These are phyloP conservation scores for Rhyzopertha dominica DNA, from an alignment of 1,140 invertebrate species.

Conservation along the genomic window DNA sequence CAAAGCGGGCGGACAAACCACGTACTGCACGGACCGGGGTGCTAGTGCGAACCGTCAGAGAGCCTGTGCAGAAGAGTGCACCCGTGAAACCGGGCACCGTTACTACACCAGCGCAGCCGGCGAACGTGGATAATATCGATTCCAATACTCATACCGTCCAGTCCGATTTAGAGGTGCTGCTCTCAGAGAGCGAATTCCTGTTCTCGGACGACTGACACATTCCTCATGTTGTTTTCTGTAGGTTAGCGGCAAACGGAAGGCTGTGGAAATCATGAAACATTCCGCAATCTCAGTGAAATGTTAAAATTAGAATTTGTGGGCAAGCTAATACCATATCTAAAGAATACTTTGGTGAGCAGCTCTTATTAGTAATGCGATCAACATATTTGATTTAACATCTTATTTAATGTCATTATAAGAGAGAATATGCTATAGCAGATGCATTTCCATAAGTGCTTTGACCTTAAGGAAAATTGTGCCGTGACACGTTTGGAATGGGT, in stretches of 20 bases:
- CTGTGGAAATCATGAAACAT: slow-evolving; percentile 34
- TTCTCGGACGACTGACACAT: slow-evolving; percentile 52
- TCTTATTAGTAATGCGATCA: neutral
- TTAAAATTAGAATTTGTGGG: slow-evolving; percentile 14
- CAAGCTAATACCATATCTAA: neutral
- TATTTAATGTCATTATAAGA: slow-evolving; percentile 7
- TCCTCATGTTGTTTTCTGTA: neutral
- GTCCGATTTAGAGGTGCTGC: slow-evolving; percentile 57
- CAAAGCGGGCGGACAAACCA: slow-evolving; percentile 19
- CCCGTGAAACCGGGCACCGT: neutral
- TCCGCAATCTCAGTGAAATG: slow-evolving; percentile 25
- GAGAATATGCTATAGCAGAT: slow-evolving; percentile 11
- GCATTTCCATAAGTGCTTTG: no score
- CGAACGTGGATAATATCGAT: slow-evolving; percentile 40
- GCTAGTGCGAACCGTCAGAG: slow-evolving; percentile 46
- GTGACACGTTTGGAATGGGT: no score
- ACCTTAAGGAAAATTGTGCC: no score
- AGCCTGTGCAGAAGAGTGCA: slow-evolving; percentile 7
- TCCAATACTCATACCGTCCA: slow-evolving; percentile 59
- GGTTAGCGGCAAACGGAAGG: slow-evolving; percentile 18
- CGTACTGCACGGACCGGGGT: slow-evolving; percentile 47
- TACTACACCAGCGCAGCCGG: slow-evolving; percentile 12
- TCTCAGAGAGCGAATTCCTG: slow-evolving; percentile 58
- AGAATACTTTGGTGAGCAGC: neutral
- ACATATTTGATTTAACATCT: neutral